Evolutionary conservation across 2,797 vertebrate species (phyloP).

Genomic region (Cirrhinus mrigala): DNA sequence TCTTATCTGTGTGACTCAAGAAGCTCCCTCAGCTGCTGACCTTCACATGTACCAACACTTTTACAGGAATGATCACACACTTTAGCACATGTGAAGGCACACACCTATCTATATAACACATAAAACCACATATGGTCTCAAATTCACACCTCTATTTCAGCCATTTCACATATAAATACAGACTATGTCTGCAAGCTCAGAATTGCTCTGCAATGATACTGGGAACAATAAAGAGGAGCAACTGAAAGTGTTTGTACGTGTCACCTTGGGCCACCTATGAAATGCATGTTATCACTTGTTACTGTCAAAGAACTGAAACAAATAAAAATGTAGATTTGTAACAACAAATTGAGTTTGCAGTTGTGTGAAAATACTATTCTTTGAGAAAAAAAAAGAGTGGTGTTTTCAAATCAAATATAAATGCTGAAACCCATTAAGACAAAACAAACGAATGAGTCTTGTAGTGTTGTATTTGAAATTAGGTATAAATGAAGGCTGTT

Average conservation of each 20-base stretch:
- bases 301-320: not conserved
- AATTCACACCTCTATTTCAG: not conserved
- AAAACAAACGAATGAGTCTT: not conserved
- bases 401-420: not conserved
- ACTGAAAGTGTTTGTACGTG: not conserved
- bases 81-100: slow-evolving; percentile 1
- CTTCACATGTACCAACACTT: not conserved
- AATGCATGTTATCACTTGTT: not conserved
- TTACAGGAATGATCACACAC: not conserved
- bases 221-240: not conserved
- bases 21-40: not conserved
- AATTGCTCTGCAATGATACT: not conserved
- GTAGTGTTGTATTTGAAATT: no score
- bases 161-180: not conserved
- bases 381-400: not conserved
- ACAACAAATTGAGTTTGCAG: not conserved
- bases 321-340: slow-evolving; percentile 1
- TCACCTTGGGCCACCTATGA: not conserved
- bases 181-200: not conserved
- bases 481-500: not conserved
- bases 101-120: not conserved
- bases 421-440: not conserved
- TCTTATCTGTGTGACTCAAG: not conserved
- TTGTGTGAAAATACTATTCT: not conserved
- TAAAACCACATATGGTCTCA: not conserved